Evolutionary conservation across 2,113 vertebrate genomes (phyloP), one percentile per base, ranked within the genome.

Genomic region (Aegotheles bennettii): DNA sequence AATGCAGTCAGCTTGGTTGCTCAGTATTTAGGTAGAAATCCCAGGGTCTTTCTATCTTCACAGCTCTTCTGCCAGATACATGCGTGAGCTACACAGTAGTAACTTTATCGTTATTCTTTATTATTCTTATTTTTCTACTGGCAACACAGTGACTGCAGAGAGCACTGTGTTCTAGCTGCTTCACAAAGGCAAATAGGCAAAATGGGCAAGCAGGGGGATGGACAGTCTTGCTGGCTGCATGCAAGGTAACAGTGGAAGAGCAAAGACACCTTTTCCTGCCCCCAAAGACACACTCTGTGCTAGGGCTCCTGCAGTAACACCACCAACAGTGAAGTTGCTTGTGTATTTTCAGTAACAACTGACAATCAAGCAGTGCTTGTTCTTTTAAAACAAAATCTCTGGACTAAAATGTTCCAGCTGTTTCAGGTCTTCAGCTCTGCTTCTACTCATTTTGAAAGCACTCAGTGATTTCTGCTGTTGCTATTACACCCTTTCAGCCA

Each of bases 361-460:
- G 36, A 73, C 95, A 83, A 73, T 35, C 36, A 73, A 76, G 19
- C 8, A 59, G 21, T 48, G 9, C 10, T 77, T 90, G 20, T 40
- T 73, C 53, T 75, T 80, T 92, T 88, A 88, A 86, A 88, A 56
- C 13, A 73, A 76, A 80, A 65, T 57, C 25, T 83, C 40, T 1
- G 2, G 28, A 84, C n/a, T 73, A 83, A 88, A 69, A 53, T 57
- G 20, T 35, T 80, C 53, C 79, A 95, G 53, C 83, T 95, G 71
- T 86, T 94, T 86, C 48, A 83, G 36, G 45, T 80, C 76, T 76
- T 89, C 53, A 80, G 28, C 21, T 65, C 15, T 71, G 18, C 36
- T 68, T 71, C 65, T 71, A 28, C 51, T 64, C 5, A 47, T 38
- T 88, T 51, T 88, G 83, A 86, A 92, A 63, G 31, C 57, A 82